Evolutionary conservation across 2,888 invertebrate genomes (phyloP), one percentile per base, ranked within the genome.

Genomic region (Drosophila monieri): DNA sequence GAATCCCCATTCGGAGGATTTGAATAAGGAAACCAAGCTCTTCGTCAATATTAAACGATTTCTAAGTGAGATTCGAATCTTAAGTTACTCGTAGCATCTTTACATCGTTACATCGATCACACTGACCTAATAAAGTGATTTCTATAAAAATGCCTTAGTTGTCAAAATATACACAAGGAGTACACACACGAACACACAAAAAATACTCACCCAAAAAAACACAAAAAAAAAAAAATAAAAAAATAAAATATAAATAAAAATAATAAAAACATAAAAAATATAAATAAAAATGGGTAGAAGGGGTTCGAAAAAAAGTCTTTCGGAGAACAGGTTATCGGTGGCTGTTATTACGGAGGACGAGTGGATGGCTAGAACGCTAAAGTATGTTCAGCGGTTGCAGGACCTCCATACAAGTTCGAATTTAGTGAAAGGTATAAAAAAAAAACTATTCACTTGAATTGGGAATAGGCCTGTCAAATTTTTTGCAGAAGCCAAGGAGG

Each of bases 1-100:
- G 12, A 59, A 41, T 41, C 32, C 53, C 9, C 27, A 54, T 32
- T 9, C 53, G 9, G 68, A 68, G n/a, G 8, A 39, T 9, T 12
- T 18, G 0, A 69, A 54, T 15, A 54, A 46, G 9, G 49, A 54
- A 18, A 8, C 49, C 2, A 21, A 27, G 39, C 49, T 86, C 4
- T 57, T 85, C n/a, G 37, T 51, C 41, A 68, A 76, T 60, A 48
- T 88, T 5, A 74, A 67, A 32, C 68, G 69, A 62, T 49, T 89
- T 27, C 57, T 89, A 2, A 60, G 66, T n/a, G 77, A 80, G 39
- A 74, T 88, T 44, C 71, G 80, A 23, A 76, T 80, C 8, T 61
- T 89, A n/a, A 90, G 89, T 73, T 91, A 77, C 76, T 88, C 89
- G 3, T 90, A 73, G 46, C 10, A n/a, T 12, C 12, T 41, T 46